Evolutionary conservation across 2,113 vertebrate species (phyloP).

Genomic region (Hemibagrus wyckioides): DNA sequence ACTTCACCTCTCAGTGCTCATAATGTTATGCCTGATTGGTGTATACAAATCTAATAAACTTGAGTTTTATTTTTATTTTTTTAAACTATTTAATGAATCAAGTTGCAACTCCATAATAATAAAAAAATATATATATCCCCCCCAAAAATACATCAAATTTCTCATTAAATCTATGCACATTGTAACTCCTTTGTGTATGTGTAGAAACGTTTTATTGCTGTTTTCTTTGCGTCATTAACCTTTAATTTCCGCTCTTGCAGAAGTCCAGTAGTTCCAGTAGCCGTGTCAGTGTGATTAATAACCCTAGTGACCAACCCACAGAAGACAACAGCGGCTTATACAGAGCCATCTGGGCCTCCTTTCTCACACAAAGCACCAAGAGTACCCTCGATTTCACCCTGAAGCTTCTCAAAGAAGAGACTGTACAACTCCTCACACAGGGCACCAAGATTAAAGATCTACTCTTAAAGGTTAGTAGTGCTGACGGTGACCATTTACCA

Average conservation of each 20-base stretch:
- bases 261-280: conserved; percentile 80
- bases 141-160: too few relatives aligned
- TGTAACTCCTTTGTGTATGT: not conserved
- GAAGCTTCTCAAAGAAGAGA: conserved; percentile 84
- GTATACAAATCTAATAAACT: too few relatives aligned
- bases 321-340: conserved; percentile 86
- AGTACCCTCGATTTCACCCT: conserved; percentile 79
- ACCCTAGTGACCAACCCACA: conserved; percentile 83
- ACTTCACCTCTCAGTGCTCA: too few relatives aligned
- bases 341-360: conserved; percentile 85
- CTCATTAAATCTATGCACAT: not conserved
- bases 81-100: not conserved
- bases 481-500: not conserved
- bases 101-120: not conserved
- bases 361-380: conserved; percentile 86
- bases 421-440: conserved; percentile 76
- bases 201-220: conserved; percentile 17
- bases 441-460: conserved; percentile 85
- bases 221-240: conserved; percentile 25
- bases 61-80: too few relatives aligned
- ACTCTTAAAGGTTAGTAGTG: conserved; percentile 76
- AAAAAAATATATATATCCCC: not conserved
- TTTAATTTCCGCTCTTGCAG: conserved; percentile 67
- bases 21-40: too few relatives aligned
- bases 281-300: conserved; percentile 88